Percentiles rank a stretch among this genome's conserved stretches.
Evolutionary conservation across 2,113 vertebrate genomes (phyloP).

Genomic region (Theristicus caerulescens): DNA sequence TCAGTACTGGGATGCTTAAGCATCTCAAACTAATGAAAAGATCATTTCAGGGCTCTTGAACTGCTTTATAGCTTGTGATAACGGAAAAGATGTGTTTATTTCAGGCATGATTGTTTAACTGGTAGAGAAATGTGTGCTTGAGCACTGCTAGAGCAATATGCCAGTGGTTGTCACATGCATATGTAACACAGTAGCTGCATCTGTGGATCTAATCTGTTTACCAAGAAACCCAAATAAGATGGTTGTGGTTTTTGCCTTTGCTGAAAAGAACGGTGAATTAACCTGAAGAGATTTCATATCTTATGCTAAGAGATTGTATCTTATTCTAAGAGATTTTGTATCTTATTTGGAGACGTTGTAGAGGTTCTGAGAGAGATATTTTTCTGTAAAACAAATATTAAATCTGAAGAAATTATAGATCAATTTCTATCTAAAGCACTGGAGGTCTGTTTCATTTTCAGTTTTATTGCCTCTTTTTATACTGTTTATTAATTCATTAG

Average conservation of each 20-base stretch:
- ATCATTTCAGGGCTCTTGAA: constrained; percentile 55
- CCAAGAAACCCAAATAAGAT: neutral
- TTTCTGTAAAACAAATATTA: neutral
- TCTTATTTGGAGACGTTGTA: neutral
- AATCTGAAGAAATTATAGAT: neutral
- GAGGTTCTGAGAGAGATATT: neutral
- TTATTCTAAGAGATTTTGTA: neutral
- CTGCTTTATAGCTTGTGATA: constrained; percentile 43
- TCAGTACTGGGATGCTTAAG: constrained; percentile 28
- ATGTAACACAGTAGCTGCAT: neutral
- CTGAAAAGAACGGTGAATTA: constrained; percentile 8
- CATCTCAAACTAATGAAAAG: constrained; percentile 63
- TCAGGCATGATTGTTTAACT: constrained; percentile 42
- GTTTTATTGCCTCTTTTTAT: neutral
- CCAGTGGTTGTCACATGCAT: neutral
- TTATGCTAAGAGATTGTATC: neutral
- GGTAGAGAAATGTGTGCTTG: constrained; percentile 4
- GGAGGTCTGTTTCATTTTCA: neutral
- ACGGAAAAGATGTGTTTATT: constrained; percentile 50
- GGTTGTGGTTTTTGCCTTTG: neutral
- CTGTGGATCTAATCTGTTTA: constrained; percentile 31
- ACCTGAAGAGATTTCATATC: neutral
- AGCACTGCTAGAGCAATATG: constrained; percentile 2
- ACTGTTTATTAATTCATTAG: neutral
- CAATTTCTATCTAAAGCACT: neutral